phyloP scores from a whole-genome alignment of 2,113 vertebrate species.

The Nothoprocta perdicaria region DNA sequence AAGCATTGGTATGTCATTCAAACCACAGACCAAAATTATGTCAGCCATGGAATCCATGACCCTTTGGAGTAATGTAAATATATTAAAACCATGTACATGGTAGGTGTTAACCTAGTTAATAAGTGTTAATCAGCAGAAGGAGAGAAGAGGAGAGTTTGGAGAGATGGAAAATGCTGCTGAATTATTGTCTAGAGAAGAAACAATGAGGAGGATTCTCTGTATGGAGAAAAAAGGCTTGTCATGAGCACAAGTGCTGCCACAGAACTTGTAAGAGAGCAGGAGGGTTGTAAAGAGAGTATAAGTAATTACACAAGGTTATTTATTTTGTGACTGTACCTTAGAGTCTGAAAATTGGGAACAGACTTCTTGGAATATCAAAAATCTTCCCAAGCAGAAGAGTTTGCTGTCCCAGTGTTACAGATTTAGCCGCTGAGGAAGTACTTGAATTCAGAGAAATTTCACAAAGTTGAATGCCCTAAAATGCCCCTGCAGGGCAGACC shows the following conservation, averaged over 20 bases:
- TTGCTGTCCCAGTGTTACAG: background rate
- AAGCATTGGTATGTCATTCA: background rate
- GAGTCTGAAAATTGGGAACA: background rate
- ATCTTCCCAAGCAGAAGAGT: background rate
- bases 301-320: background rate
- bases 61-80: conserved; percentile 2
- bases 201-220: background rate
- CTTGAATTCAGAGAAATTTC: background rate
- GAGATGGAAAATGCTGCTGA: background rate
- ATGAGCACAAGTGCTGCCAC: background rate
- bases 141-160: background rate
- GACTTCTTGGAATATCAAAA: background rate
- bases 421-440: background rate
- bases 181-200: background rate
- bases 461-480: background rate
- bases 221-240: background rate
- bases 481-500: background rate
- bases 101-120: background rate
- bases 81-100: background rate
- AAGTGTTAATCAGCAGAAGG: background rate
- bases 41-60: background rate
- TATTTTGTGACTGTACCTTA: background rate
- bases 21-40: background rate
- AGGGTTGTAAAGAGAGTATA: background rate
- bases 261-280: background rate